Evolutionary conservation across 2,888 invertebrate genomes (phyloP), one percentile per base, ranked within the genome.

Genomic region (Conchocele bisecta): DNA sequence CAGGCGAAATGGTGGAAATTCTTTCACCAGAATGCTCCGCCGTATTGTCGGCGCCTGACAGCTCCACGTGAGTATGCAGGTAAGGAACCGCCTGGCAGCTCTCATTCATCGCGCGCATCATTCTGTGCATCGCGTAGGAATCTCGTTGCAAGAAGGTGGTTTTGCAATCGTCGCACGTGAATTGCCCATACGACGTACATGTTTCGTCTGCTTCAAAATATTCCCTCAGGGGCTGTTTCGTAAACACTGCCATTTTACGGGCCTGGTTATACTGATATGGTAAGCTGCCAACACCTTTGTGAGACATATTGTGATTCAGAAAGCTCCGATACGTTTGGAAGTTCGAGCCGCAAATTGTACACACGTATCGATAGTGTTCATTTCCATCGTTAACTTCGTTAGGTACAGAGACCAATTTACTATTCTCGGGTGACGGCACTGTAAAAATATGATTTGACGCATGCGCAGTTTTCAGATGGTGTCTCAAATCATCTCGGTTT

Each of bases 91-190:
- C 33, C 44, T 81, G 77, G 53, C 85, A 87, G 3, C 82, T 81
- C 67, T 90, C 89, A 57, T 88, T 87, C 79, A 89, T 89, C 17
- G 90, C 90, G 9, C 89, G 75, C 79, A 89, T 83, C 86, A 91
- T 86, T 88, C 90, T 90, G 79, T 91, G 91, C 91, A 91, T 91
- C 29, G 91, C 91, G 74, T 91, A 90, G 1, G 89, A 83, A 79
- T 91, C 91, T 26, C 91, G 75, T 64, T 87, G 89, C 11, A 85
- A 75, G 74, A 91, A 91, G 1, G 88, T 79, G 0, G 87, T 83
- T 26, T 89, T 82, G 58, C 91, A 91, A 58, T 89, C 89, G 20
- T 88, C 86, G 69, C 91, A 91, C 44, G 85, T 85, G 74, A 90
- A 91, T 6, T 79, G 73, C 0, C 75, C 67, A n/a, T n/a, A n/a